Evolutionary conservation across 2,113 vertebrate genomes (phyloP), one percentile per base, ranked within the genome.

Genomic region (Solea solea): DNA sequence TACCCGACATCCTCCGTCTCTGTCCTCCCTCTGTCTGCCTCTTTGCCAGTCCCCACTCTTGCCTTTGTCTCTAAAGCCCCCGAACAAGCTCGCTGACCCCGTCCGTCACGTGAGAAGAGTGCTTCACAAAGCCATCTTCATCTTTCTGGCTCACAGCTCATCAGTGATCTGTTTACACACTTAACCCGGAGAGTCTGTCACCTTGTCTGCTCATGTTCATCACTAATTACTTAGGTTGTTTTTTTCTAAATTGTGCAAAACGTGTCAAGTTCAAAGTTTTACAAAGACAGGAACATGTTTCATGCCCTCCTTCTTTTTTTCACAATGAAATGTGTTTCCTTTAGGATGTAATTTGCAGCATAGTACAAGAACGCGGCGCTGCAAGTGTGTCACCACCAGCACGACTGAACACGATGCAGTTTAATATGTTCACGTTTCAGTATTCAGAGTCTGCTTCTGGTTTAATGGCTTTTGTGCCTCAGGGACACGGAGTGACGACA

Each of bases 401-500:
- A 67, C 45, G 59, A n/a, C 44, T 34, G 7, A 1, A 11, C n/a
- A 46, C 27, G 48, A n/a, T 44, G 54, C 12, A 39, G 34, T 52
- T 56, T 66, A 21, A 64, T 46, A 12, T 40, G 59, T 68, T 28
- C 41, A 65, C 1, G 51, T 66, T 61, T 67, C n/a, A 52, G 13
- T 39, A 1, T 62, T 80, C 55, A 74, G 14, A 58, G 56, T 63
- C 61, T 61, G 34, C 56, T 64, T 84, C 61, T 64, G 73, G 28
- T 72, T 34, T 77, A n/a, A 7, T 78, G 65, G 54, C 40, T 72
- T 21, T 34, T 51, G 51, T 74, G 63, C 81, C 77, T 76, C 62
- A 49, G 86, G 83, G 84, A 81, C 67, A 27, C 61, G 10, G 48
- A 50, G 59, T 89, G 86, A 89, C 80, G 81, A 63, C 78, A 81